Evolutionary conservation across 2,888 invertebrate genomes (phyloP).

Genomic region (Heteropelma amictum): DNA sequence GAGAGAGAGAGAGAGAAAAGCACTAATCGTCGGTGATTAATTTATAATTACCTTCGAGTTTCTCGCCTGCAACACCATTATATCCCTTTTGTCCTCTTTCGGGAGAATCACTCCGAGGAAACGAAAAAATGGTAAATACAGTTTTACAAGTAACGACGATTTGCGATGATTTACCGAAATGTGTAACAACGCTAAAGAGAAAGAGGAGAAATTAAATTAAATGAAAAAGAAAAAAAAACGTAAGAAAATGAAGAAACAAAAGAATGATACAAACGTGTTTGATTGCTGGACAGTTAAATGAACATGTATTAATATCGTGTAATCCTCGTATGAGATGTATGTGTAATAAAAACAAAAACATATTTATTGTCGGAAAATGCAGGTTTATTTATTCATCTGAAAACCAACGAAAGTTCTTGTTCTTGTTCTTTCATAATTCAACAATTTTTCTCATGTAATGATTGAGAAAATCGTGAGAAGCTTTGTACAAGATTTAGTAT

Average conservation of each 20-base stretch:
- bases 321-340: conserved; percentile 78
- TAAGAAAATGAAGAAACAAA: conserved; percentile 55
- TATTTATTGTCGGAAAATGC: conserved; percentile 72
- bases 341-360: conserved; percentile 77
- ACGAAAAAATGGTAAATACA: conserved; percentile 11
- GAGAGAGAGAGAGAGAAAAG: conserved; percentile 40
- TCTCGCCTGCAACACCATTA: conserved; percentile 39
- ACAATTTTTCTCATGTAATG: too few relatives aligned
- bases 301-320: conserved; percentile 78
- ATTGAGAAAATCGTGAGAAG: too few relatives aligned
- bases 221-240: conserved; percentile 41
- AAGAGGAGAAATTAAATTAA: conserved; percentile 56
- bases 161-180: conserved; percentile 69
- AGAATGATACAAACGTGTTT: conserved; percentile 76
- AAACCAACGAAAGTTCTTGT: neutral
- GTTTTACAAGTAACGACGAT: conserved; percentile 55
- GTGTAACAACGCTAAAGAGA: conserved; percentile 67
- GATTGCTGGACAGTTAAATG: conserved; percentile 78
- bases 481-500: too few relatives aligned
- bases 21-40: conserved; percentile 52
- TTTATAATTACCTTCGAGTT: conserved; percentile 55
- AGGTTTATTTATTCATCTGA: neutral
- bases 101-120: conserved; percentile 50
- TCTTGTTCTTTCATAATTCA: too few relatives aligned
- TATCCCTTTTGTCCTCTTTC: too few relatives aligned